Evolutionary conservation across 2,888 invertebrate species (phyloP).

Genomic region (Hydrotaea diabolus): DNA sequence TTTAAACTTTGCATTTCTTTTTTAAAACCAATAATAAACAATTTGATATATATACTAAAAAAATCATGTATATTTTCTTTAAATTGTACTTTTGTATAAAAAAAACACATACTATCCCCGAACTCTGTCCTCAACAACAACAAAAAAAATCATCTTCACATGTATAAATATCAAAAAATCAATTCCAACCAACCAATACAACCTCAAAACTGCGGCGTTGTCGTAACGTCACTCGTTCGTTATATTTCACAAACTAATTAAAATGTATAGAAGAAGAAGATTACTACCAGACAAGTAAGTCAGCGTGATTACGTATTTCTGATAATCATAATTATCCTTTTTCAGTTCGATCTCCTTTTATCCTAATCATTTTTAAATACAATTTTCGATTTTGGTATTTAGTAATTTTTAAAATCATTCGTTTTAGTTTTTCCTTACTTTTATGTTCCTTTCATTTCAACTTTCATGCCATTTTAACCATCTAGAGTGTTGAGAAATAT

Average conservation of each 20-base stretch:
- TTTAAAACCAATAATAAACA: background rate
- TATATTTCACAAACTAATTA: slow-evolving; percentile 68
- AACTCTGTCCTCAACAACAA: slow-evolving; percentile 51
- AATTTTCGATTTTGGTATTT: slow-evolving; percentile 25
- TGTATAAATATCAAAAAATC: slow-evolving; percentile 65
- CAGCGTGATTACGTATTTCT: slow-evolving; percentile 68
- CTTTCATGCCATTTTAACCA: slow-evolving; percentile 57
- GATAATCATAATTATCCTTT: slow-evolving; percentile 50
- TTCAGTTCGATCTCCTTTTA: slow-evolving; percentile 24
- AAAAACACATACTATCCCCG: slow-evolving; percentile 50
- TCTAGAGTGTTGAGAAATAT: slow-evolving; percentile 55
- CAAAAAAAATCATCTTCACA: slow-evolving; percentile 61
- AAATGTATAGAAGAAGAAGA: slow-evolving; percentile 83
- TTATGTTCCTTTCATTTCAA: slow-evolving; percentile 30
- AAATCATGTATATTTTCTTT: slow-evolving; percentile 54
- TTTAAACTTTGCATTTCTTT: background rate
- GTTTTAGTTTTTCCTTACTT: slow-evolving; percentile 35
- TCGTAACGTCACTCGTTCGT: slow-evolving; percentile 59
- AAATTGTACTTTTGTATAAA: slow-evolving; percentile 63
- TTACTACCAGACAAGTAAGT: slow-evolving; percentile 85
- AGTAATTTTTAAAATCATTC: background rate
- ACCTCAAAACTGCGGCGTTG: slow-evolving; percentile 53
- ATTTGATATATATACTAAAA: slow-evolving; percentile 2
- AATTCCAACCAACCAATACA: slow-evolving; percentile 55
- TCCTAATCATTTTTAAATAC: slow-evolving; percentile 33